Percentiles rank a stretch among this genome's conserved stretches.
Evolutionary conservation across 2,113 vertebrate genomes (phyloP).

Genomic region (Aix galericulata): DNA sequence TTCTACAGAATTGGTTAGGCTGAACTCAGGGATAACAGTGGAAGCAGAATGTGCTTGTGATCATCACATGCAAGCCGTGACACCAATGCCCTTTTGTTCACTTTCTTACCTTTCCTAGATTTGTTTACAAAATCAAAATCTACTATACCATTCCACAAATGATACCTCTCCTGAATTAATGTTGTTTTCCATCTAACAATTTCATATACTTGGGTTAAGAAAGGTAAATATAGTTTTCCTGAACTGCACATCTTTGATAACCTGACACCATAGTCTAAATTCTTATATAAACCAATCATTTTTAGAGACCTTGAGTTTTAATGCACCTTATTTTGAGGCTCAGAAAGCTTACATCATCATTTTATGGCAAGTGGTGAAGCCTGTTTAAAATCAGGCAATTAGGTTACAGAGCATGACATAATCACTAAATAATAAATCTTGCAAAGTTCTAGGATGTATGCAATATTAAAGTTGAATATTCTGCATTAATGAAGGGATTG

Average conservation of each 20-base stretch:
- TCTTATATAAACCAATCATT: background rate
- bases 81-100: constrained; percentile 46
- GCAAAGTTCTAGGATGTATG: background rate
- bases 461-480: background rate
- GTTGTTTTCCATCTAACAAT: background rate
- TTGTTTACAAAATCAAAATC: constrained; percentile 25
- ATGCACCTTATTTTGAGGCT: background rate
- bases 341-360: background rate
- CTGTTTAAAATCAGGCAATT: background rate
- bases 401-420: background rate
- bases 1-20: constrained; percentile 47
- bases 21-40: constrained; percentile 34
- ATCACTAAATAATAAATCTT: background rate
- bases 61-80: constrained; percentile 44
- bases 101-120: background rate
- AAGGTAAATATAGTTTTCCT: background rate
- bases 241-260: background rate
- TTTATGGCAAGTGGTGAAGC: background rate
- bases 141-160: background rate
- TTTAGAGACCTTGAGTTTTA: background rate
- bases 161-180: background rate
- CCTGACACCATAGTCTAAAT: accelerated
- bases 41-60: constrained; percentile 59
- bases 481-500: background rate
- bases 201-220: background rate